Base-by-base conservation (phyloP, 2,797 vertebrate genomes). In the Otolemur crassicaudatus region DNA sequence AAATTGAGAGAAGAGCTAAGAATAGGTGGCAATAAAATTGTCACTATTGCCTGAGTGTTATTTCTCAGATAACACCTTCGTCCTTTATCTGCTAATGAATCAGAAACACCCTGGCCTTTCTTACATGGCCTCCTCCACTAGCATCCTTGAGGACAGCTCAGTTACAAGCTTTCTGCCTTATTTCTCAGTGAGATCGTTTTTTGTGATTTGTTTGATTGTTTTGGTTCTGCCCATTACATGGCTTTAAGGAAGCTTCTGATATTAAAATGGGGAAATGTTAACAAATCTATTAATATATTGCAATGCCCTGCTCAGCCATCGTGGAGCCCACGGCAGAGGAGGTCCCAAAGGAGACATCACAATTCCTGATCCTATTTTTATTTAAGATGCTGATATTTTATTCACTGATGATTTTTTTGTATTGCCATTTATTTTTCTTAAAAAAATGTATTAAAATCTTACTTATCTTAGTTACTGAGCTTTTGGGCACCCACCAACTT, bases 1-100 rank as follows among this genome's bases (percentile, higher is more conserved):
- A 22, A 83, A 29, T 27, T 80, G 90, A 61, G 49, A 87, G 43
- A 82, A 93, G 67, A 69, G 13, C 93, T 95, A 92, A 90, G 58
- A 95, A 97, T 92, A 96, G 82, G 72, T 4, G 31, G 84, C 84
- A 90, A 72, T 76, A 63, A 85, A 92, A 76, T 72, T 76, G 31
- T 80, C 58, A n/a, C 49, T 58, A 27, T 37, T 17, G 5, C 37
- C 31, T 46, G 77, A 60, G 82, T 92, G 87, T 86, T 88, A 81
- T 60, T 72, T 93, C 58, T 43, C 16, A 67, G 73, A 22, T 65
- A 29, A 69, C 80, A 63, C 85, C 75, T 81, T 58, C 86, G 70
- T 34, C 61, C 31, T 8, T 85, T 49, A 65, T 49, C 49, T 96
- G 90, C 49, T 86, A 92, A 97, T 91, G 83, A 96, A 83, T 81